Evolutionary conservation across 2,888 invertebrate species (phyloP).

Genomic region (Apamea sordens): DNA sequence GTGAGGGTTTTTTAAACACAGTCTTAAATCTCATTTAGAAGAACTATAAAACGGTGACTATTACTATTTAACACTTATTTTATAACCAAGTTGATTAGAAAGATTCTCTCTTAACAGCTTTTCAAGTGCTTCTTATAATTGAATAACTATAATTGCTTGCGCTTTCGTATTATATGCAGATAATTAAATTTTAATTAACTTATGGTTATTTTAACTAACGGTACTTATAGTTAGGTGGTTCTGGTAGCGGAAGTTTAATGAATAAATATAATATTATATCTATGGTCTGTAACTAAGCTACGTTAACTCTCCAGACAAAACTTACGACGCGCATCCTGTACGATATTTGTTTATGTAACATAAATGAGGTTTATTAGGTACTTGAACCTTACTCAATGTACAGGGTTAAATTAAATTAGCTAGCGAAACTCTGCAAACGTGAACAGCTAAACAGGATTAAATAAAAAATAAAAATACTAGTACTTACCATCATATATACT

Average conservation of each 20-base stretch:
- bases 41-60: not conserved
- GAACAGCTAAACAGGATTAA: not conserved
- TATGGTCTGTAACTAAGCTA: constrained; percentile 24
- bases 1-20: constrained; percentile 5
- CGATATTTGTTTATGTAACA: constrained; percentile 57
- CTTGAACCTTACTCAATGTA: constrained; percentile 25
- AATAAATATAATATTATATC: not conserved
- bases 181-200: not conserved
- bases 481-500: too few relatives aligned
- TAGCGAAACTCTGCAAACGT: not conserved
- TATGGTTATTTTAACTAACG: not conserved
- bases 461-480: too few relatives aligned
- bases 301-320: constrained; percentile 44
- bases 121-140: constrained; percentile 2
- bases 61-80: constrained; percentile 13
- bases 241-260: not conserved
- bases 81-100: constrained; percentile 11
- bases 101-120: not conserved
- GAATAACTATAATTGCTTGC: not conserved
- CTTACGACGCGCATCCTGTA: constrained; percentile 56
- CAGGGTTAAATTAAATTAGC: not conserved
- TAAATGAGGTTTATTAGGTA: constrained; percentile 44
- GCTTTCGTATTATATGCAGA: not conserved
- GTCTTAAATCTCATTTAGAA: not conserved
- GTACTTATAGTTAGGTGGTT: constrained; percentile 12